Base-by-base conservation (phyloP, 37 sponge, comb jelly and placozoan species). In the Geodia barretti region DNA sequence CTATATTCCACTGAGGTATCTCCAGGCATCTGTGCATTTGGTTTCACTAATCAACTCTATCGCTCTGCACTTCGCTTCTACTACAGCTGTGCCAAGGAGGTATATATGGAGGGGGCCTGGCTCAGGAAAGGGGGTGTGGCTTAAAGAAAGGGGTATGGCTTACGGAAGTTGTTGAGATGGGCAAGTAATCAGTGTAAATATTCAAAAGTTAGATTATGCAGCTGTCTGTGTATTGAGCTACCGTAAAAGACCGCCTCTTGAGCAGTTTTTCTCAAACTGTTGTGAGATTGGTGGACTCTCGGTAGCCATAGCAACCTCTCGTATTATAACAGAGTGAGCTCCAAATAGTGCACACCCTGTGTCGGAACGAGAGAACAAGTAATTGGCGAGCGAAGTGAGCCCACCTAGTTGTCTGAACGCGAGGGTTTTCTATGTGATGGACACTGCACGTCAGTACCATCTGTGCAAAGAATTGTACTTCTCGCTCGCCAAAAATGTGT, bases 21-120 rank as follows among this genome's bases (percentile, higher is more conserved):
- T 92, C 41, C 85, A 84, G 69, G 31, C 93, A 0, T 64, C 80
- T 68, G 93, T 0, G 81, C 89, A 9, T 92, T 92, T 64, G 74
- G 81, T 17, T 84, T 82, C 68, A 80, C 89, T 40, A 58, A 65
- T n/a, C 85, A 84, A 37, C 67, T 92, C 72, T 92, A 84, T 37
- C 47, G 82, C 4, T 78, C 71, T 72, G 82, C 64, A 20, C 67
- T 88, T 0, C 68, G 87, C 39, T 88, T 92, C 43, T 92, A 82
- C 68, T 73, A 68, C 29, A 74, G 71, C 34, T 62, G 79, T 34
- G 17, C 65, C 0, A 92, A 81, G 65, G 93, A 92, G 83, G 92
- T 92, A 34, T 36, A 70, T 83, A 9, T n/a, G n/a, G n/a, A n/a
- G n/a, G n/a, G n/a, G 33, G n/a, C n/a, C n/a, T 29, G 31, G 28